These are phyloP conservation scores for Percina caprodes DNA, from an alignment of 2,113 vertebrate species.

Conservation along the genomic window DNA sequence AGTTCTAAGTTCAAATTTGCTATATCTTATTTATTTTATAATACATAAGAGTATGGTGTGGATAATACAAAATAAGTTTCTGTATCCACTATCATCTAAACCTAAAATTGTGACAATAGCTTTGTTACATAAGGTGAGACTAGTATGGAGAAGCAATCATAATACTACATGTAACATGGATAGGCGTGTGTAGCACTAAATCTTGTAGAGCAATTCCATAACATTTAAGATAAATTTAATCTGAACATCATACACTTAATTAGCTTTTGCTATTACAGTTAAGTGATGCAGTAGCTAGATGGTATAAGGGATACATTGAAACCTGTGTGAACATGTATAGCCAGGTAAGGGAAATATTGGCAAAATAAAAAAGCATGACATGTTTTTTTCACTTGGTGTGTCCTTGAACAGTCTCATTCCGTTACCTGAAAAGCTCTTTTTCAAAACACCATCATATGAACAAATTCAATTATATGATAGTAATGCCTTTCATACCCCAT, in stretches of 20 bases:
- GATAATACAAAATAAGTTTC: neutral
- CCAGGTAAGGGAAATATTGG: neutral
- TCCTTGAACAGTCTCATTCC: conserved; percentile 17
- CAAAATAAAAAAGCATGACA: neutral
- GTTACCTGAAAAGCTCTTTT: conserved; percentile 26
- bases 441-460: conserved; percentile 18
- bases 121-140: neutral
- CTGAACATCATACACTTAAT: neutral
- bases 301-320: neutral
- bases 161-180: too few species aligned
- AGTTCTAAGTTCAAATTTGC: neutral
- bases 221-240: neutral
- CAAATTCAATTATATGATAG: conserved; percentile 33
- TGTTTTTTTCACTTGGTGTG: neutral
- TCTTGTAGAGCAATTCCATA: too few species aligned
- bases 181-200: too few species aligned
- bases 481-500: conserved; percentile 35
- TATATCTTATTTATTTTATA: neutral
- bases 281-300: neutral
- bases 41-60: neutral
- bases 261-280: neutral
- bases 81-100: conserved; percentile 1
- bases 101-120: neutral
- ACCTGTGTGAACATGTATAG: neutral
- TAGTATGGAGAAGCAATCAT: neutral